Base-by-base conservation (phyloP, 2,113 vertebrate genomes). In the Crocuta crocuta region DNA sequence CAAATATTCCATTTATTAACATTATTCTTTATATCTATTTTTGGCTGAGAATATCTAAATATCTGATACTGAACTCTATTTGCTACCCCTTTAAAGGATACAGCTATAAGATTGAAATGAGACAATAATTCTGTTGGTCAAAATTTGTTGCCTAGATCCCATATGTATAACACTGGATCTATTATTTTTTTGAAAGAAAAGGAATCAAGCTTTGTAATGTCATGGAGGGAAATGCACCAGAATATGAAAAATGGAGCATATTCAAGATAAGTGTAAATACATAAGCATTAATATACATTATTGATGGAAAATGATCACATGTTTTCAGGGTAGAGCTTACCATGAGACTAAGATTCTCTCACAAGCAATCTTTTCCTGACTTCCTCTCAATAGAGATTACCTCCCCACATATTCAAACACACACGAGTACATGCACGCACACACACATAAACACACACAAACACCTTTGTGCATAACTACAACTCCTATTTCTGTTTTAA, bases 1-100 rank as follows among this genome's bases (percentile, higher is more conserved):
- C 99, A 99, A 98, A 99, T 98, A 98, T 97, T 99, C 15, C 98
- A 99, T 99, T 99, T 99, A 99, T 99, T 99, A 99, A 99, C 98
- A 99, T 73, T 71, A 48, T 43, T 71, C 12, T 4, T 58, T 83
- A 74, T 6, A 55, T 3, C 1, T 68, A 9, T 80, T 79, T 94
- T 61, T 61, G 23, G 2, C n/a, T 48, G 26, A 82, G 16, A 91
- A 79, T 3, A 61, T n/a, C 68, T 79, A 61, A 23, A 11, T 71
- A 83, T 35, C 15, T 81, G 9, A 92, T 58, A 53, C 4, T 2
- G 23, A 45, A 65, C 10, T 26, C 19, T 39, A 4, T 79, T 21
- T 91, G 15, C 24, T 35, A 48, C 1, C 16, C 15, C 4, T 65
- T 89, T 76, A 86, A 33, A 70, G 43, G 89, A 79, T 55, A 45